A percentile compares a stretch with the other conserved stretches of the same genome.
Conservation (phyloP, 2,113 vertebrate genomes). For the Eira barbara region DNA sequence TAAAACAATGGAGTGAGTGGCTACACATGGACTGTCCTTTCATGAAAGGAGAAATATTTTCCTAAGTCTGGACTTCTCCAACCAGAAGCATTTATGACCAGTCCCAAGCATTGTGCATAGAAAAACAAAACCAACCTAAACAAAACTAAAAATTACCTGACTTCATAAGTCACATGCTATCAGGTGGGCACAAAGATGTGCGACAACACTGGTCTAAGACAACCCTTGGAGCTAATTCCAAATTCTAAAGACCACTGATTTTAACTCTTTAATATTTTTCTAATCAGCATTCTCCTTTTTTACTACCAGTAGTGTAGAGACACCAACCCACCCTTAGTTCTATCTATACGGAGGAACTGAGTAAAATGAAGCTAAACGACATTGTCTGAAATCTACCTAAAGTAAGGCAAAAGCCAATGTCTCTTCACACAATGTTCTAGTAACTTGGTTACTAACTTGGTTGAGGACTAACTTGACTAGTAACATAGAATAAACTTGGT, state of each 20-base stretch:
- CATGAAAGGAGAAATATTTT: not conserved
- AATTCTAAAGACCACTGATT: not conserved
- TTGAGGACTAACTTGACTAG: not conserved
- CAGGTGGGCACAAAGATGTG: not conserved
- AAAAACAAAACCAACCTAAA: not conserved
- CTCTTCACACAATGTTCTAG: not conserved
- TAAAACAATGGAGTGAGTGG: not conserved
- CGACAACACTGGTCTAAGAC: not conserved
- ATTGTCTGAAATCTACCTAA: not conserved
- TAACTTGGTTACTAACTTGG: not conserved
- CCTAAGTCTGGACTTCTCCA: not conserved
- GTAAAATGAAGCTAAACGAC: not conserved
- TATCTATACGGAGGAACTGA: not conserved
- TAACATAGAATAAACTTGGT: not conserved
- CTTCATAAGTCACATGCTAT: not conserved
- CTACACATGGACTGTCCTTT: not conserved
- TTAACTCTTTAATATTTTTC: not conserved
- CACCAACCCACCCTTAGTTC: not conserved
- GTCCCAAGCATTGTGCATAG: not conserved
- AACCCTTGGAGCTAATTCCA: not conserved
- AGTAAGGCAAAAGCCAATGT: not conserved
- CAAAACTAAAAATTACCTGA: not conserved
- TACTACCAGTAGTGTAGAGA: not conserved
- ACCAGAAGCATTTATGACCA: not conserved
- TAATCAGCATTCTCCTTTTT: not conserved